Evolutionary conservation across 2,888 invertebrate genomes (phyloP), one percentile per base, ranked within the genome.

Genomic region (Andrena hattorfiana): DNA sequence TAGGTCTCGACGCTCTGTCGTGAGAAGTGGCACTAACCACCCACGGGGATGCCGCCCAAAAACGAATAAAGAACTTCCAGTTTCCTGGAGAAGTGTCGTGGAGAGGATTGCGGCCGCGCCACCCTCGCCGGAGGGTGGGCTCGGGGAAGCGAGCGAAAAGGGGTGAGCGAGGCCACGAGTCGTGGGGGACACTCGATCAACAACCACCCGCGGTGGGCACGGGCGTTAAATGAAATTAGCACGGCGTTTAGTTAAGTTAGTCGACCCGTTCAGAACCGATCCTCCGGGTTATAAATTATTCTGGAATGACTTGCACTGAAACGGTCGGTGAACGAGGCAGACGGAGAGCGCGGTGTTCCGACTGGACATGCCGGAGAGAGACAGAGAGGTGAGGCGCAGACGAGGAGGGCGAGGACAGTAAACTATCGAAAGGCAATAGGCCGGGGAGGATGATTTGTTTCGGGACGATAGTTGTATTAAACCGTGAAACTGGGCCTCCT

Each of bases 181-280:
- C 67, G 63, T 20, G 23, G 54, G 75, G 71, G 80, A 85, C 83
- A 81, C 85, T 87, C 87, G 87, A 91, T 91, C 92, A 92, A 91
- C 91, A 92, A 90, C 90, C 90, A 90, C 90, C 91, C 84, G 88
- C 85, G 77, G 90, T 59, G 88, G 76, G 85, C 80, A 72, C 85
- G 86, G 85, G 93, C 91, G 93, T 91, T 92, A 93, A 93, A 92
- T 92, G 93, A 93, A 93, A 93, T 93, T 93, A 93, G 92, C 90
- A 89, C 89, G 91, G 90, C 91, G 90, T 92, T 93, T 93, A 93
- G 93, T 92, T 89, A 90, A 92, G 91, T 92, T 89, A 90, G 90
- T 89, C 90, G 89, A 89, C 88, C 89, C 90, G 90, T 92, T 92
- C 89, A 88, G 88, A 26, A 23, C 80, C 85, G 90, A 92, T 92